Conservation (phyloP, 2,888 invertebrate genomes). For the Hirtodrosophila histrioides region DNA sequence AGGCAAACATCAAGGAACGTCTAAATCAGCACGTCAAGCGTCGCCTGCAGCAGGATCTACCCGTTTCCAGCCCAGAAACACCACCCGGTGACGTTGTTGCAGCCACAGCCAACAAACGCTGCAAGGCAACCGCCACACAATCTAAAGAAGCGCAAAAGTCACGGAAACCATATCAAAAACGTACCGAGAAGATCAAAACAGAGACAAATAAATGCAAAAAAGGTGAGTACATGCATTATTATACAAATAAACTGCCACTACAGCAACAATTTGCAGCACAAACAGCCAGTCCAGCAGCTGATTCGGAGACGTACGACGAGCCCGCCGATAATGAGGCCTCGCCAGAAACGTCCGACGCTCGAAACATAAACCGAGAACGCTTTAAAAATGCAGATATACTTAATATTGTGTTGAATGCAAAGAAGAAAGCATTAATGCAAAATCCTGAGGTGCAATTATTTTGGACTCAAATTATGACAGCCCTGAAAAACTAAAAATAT, state of each 20-base stretch:
- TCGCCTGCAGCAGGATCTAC: constrained; percentile 76
- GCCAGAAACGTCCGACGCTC: constrained; percentile 50
- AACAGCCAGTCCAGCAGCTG: constrained; percentile 50
- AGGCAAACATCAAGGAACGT: constrained; percentile 81
- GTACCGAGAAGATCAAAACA: constrained; percentile 68
- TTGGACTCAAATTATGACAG: constrained; percentile 74
- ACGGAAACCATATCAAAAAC: constrained; percentile 77
- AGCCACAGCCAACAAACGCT: constrained; percentile 37
- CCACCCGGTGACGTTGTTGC: constrained; percentile 24
- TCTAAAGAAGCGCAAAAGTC: constrained; percentile 62
- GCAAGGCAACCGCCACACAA: constrained; percentile 42
- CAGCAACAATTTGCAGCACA: constrained; percentile 18
- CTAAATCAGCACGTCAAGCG: constrained; percentile 83
- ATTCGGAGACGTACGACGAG: constrained; percentile 57
- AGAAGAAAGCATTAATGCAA: constrained; percentile 80
- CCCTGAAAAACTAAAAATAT: constrained; percentile 62
- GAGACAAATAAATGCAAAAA: constrained; percentile 50
- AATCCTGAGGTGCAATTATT: constrained; percentile 81
- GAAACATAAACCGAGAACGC: constrained; percentile 68
- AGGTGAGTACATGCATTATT: constrained; percentile 15
- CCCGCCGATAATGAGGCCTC: constrained; percentile 48
- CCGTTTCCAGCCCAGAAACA: constrained; percentile 35
- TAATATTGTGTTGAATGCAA: constrained; percentile 78
- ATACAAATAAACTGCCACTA: neutral
- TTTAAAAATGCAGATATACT: constrained; percentile 82